phyloP scores from a whole-genome alignment of 2,888 invertebrate genomes.

The Dichetophora obliterata region DNA sequence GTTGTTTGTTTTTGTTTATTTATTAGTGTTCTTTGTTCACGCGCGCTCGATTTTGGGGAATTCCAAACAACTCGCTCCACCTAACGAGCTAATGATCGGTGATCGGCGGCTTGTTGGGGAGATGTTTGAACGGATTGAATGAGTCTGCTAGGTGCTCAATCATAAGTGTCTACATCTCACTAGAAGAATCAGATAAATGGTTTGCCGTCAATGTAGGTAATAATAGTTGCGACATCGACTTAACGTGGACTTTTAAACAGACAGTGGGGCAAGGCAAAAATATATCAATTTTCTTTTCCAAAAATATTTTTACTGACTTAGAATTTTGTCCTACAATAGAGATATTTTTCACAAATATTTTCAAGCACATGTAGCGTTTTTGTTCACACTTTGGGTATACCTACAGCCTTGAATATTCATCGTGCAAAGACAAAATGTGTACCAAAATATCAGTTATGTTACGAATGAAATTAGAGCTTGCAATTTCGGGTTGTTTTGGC shows the following conservation, averaged over 20 bases:
- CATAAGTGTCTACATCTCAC: not conserved
- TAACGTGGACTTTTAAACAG: not conserved
- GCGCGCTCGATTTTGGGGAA: slow-evolving; percentile 28
- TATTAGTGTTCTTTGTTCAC: slow-evolving; percentile 25
- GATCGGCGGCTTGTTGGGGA: not conserved
- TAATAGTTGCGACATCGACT: not conserved
- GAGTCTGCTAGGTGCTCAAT: slow-evolving; percentile 16
- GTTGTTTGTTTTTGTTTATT: slow-evolving; percentile 17
- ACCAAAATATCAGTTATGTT: too few relatives aligned
- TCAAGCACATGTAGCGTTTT: too few relatives aligned
- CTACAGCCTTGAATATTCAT: too few relatives aligned
- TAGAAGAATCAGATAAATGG: not conserved
- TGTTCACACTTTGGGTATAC: too few relatives aligned
- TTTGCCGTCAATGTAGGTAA: not conserved
- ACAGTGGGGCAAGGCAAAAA: not conserved
- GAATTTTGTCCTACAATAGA: too few relatives aligned
- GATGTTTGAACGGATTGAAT: not conserved
- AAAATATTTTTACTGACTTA: too few relatives aligned
- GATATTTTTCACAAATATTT: too few relatives aligned
- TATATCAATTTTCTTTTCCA: too few relatives aligned
- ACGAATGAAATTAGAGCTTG: too few relatives aligned
- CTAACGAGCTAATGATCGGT: not conserved
- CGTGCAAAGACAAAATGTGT: too few relatives aligned
- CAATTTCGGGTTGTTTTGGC: too few relatives aligned
- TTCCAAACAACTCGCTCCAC: slow-evolving; percentile 21